phyloP scores from a whole-genome alignment of 1,140 invertebrate genomes.

The Brachionus asplanchnoidis region DNA sequence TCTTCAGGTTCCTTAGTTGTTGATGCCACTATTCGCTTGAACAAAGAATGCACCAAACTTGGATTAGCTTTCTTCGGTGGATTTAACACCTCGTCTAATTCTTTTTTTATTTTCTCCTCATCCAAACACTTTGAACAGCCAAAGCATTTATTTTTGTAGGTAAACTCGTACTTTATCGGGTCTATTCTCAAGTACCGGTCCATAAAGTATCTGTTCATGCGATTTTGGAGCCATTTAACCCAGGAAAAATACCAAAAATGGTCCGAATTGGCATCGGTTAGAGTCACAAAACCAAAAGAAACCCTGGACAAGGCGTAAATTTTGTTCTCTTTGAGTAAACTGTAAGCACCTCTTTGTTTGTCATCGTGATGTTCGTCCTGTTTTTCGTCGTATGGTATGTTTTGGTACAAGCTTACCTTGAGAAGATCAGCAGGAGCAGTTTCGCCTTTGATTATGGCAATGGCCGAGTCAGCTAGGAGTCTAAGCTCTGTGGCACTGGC shows the following conservation, averaged over 20 bases:
- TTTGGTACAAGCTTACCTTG: conserved; percentile 22
- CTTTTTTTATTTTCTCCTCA: neutral
- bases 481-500: neutral
- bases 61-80: neutral
- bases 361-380: conserved; percentile 12
- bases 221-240: neutral
- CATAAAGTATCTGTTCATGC: conserved; percentile 39
- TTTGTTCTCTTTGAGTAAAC: conserved; percentile 31
- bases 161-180: conserved; percentile 10
- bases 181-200: conserved; percentile 19
- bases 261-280: conserved; percentile 20
- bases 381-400: conserved; percentile 24
- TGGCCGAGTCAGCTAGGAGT: conserved; percentile 16
- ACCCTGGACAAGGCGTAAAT: conserved; percentile 24
- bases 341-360: conserved; percentile 30
- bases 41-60: neutral
- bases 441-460: conserved; percentile 37
- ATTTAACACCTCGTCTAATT: neutral
- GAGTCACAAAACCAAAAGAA: conserved; percentile 9
- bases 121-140: conserved; percentile 31
- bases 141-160: conserved; percentile 19
- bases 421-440: conserved; percentile 35
- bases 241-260: conserved; percentile 37
- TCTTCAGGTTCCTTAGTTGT: neutral
- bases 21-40: neutral